phyloP scores from a whole-genome alignment of 1,140 invertebrate genomes.

The Latrodectus geometricus region DNA sequence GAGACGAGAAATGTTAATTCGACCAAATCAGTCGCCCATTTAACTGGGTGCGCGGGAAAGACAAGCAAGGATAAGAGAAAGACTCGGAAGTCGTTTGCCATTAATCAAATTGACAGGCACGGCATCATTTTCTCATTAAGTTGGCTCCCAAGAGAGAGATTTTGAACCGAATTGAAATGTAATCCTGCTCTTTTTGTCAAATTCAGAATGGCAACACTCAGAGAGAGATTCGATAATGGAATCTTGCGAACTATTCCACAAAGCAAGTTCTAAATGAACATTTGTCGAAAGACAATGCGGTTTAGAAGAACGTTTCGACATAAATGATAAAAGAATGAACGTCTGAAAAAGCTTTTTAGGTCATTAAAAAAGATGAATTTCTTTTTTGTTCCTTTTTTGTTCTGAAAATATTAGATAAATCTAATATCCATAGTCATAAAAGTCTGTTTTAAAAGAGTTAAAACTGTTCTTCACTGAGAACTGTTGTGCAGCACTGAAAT shows the following conservation, averaged over 20 bases:
- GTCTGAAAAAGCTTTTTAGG: no score
- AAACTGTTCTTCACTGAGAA: no score
- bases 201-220: neutral
- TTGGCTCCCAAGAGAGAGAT: neutral
- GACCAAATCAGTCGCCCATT: neutral
- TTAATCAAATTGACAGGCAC: slow-evolving; percentile 32
- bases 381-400: no score
- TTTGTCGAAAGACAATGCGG: neutral
- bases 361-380: no score
- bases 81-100: slow-evolving; percentile 16
- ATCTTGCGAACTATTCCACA: neutral
- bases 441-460: no score
- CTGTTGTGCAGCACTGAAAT: no score
- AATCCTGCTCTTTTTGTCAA: slow-evolving; percentile 21
- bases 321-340: no score
- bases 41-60: neutral
- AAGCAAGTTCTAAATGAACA: neutral
- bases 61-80: neutral
- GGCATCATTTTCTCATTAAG: slow-evolving; percentile 45
- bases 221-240: slow-evolving; percentile 16
- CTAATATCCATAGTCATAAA: no score
- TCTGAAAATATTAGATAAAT: no score
- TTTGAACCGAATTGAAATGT: slow-evolving; percentile 17
- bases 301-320: neutral
- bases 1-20: neutral